phyloP scores from a whole-genome alignment of 2,113 vertebrate species.

The Leucopsar rothschildi region DNA sequence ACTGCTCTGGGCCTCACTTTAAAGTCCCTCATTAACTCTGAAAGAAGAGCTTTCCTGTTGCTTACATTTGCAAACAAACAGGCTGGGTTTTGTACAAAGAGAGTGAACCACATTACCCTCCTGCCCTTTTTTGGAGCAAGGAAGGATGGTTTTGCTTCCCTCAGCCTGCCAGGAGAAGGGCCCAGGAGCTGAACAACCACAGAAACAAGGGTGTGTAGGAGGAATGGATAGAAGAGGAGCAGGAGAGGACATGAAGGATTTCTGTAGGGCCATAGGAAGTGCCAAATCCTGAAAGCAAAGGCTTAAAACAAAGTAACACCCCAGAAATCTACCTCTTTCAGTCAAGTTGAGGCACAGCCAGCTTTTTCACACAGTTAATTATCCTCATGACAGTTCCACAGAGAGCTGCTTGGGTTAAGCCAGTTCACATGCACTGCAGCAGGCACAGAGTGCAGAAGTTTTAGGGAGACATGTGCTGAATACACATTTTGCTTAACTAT shows the following conservation, averaged over 20 bases:
- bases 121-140: background rate
- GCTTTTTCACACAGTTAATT: background rate
- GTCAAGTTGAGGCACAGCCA: background rate
- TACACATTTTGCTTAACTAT: background rate
- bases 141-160: background rate
- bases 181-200: background rate
- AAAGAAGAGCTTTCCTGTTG: background rate
- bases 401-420: background rate
- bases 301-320: background rate
- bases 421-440: background rate
- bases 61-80: background rate
- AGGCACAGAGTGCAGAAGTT: background rate
- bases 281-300: background rate
- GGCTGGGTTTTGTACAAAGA: background rate
- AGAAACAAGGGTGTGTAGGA: background rate
- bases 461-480: background rate
- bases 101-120: background rate
- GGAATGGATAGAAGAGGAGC: background rate
- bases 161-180: background rate
- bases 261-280: background rate
- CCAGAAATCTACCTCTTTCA: background rate
- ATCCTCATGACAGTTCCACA: background rate
- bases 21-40: background rate
- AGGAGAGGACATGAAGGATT: background rate
- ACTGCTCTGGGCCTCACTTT: background rate